These are phyloP conservation scores for Heliothis subflexa DNA, from an alignment of 1,140 invertebrate species.

Conservation along the genomic window DNA sequence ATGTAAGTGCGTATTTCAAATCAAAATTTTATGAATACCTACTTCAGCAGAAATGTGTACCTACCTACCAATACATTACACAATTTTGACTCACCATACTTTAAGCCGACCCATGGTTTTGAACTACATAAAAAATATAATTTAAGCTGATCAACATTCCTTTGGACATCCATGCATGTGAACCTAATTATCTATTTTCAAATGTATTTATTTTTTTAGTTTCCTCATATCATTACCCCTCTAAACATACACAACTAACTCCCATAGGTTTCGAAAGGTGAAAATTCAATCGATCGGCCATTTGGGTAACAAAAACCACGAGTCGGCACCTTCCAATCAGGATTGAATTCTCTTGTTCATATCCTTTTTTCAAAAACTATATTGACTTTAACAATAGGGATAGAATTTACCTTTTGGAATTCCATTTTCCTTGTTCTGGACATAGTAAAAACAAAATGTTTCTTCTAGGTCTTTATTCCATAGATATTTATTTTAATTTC, in stretches of 20 bases:
- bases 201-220: background rate
- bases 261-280: background rate
- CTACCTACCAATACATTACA: too few species aligned
- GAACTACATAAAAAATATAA: too few species aligned
- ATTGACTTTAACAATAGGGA: slow-evolving; percentile 12
- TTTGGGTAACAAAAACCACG: background rate
- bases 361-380: background rate
- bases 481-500: too few species aligned
- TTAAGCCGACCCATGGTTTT: too few species aligned
- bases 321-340: background rate
- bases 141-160: too few species aligned
- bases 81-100: too few species aligned
- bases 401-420: slow-evolving; percentile 43
- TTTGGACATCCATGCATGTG: too few species aligned
- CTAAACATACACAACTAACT: background rate
- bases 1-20: too few species aligned
- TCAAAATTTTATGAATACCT: background rate
- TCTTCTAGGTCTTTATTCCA: too few species aligned
- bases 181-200: background rate
- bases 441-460: too few species aligned
- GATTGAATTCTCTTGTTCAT: slow-evolving; percentile 32
- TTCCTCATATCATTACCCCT: background rate
- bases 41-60: background rate
- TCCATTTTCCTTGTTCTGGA: background rate
- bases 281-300: background rate